Percentiles rank a stretch among this genome's conserved stretches.
phyloP scores from a whole-genome alignment of 2,113 vertebrate species.

The Rattus norvegicus region DNA sequence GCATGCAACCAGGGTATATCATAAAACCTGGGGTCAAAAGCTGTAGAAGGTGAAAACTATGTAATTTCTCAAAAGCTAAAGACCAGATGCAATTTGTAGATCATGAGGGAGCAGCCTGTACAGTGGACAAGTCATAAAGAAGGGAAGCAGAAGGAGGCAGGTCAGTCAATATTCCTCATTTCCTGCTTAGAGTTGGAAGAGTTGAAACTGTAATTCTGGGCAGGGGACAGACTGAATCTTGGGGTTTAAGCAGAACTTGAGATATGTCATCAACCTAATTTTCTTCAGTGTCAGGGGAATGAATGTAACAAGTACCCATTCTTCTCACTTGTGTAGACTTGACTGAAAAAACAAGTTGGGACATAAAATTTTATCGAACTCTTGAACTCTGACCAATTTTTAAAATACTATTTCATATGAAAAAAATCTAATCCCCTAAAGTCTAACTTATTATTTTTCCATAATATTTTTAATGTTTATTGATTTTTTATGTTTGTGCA shows the following conservation, averaged over 20 bases:
- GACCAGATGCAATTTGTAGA: background rate
- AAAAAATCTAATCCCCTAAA: background rate
- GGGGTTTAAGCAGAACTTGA: background rate
- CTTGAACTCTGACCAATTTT: background rate
- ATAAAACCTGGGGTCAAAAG: background rate
- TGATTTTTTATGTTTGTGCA: too few species aligned
- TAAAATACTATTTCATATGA: background rate
- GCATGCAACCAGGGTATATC: background rate
- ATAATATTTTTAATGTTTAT: background rate
- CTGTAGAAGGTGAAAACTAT: background rate
- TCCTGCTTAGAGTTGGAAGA: background rate
- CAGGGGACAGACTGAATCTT: background rate
- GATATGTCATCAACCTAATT: background rate
- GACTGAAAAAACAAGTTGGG: background rate
- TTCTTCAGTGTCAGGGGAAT: background rate
- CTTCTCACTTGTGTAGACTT: background rate
- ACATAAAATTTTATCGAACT: background rate
- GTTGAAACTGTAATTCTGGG: too few species aligned
- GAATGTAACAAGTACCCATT: background rate
- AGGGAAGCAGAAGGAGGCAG: background rate
- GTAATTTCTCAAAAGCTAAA: background rate
- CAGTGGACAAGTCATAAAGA: background rate
- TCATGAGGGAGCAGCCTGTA: too few species aligned
- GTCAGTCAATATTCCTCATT: rapidly evolving
- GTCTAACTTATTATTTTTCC: background rate